phyloP scores from a whole-genome alignment of 2,113 vertebrate species.

The Actenoides hombroni region DNA sequence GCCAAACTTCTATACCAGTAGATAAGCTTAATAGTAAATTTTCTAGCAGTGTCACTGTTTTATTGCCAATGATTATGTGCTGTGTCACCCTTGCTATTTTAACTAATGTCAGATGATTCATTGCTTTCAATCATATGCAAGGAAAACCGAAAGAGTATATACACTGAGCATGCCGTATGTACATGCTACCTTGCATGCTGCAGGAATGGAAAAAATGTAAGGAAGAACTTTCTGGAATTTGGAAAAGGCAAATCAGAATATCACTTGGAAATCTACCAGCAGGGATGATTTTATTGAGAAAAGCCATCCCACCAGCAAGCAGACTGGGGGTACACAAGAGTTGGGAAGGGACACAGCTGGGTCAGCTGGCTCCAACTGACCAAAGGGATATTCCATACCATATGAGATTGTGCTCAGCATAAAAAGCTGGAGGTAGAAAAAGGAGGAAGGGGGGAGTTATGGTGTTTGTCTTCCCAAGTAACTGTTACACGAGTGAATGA shows the following conservation, averaged over 20 bases:
- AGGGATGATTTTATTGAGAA: not conserved
- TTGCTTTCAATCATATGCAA: not conserved
- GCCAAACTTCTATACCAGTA: not conserved
- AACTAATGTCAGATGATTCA: not conserved
- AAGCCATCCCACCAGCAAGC: not conserved
- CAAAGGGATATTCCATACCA: not conserved
- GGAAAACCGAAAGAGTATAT: not conserved
- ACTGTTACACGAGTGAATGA: not conserved
- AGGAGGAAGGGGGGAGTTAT: not conserved
- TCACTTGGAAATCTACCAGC: not conserved
- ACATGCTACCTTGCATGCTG: not conserved
- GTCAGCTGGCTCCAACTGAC: not conserved
- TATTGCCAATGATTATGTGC: not conserved
- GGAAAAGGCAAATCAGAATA: not conserved
- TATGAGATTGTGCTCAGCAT: not conserved
- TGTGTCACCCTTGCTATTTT: not conserved
- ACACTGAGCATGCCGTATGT: not conserved
- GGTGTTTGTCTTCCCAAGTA: not conserved
- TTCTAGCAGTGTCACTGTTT: not conserved
- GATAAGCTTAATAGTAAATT: conserved; percentile 29
- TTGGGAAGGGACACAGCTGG: not conserved
- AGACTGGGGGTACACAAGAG: not conserved
- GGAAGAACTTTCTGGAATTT: not conserved
- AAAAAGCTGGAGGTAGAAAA: not conserved
- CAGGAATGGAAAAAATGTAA: not conserved